Evolutionary conservation across 2,113 vertebrate genomes (phyloP), one percentile per base, ranked within the genome.

Genomic region (Crotophaga sulcirostris): DNA sequence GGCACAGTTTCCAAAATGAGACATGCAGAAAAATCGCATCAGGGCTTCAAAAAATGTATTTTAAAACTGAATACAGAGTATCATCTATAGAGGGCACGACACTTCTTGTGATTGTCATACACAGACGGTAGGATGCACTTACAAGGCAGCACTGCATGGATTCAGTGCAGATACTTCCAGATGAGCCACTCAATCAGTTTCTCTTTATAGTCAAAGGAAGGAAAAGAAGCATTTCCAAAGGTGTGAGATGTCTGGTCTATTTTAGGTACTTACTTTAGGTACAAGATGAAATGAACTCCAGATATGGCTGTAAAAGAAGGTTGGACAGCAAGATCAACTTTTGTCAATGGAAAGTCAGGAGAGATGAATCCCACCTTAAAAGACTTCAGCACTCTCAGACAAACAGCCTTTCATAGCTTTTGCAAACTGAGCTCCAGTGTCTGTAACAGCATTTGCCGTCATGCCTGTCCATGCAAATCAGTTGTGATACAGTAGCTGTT

Each of bases 201-300:
- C 6, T 3, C n/a, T 58, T 56, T 16, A 31, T 1, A 78, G 8
- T 42, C 52, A 76, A 40, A 80, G 66, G 36, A 91, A 14, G 42
- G 59, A 66, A 83, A 64, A 81, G 28, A 54, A 75, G 19, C 9
- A 51, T 75, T 87, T 72, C 42, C 44, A 78, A 56, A 76, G 31
- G 2, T 12, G 5, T 23, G n/a, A 60, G 33, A 51, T 64, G 24
- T 44, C 40, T 70, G 16, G 33, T 67, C 79, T 86, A 3, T 67
- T 74, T 74, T 67, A 70, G 38, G 18, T 93, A 92, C 85, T 95
- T 84, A 89, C 95, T 70, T 36, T 6, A 74, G 42, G 26, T 6
- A 45, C 34, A 47, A 86, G 68, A 58, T 13, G 36, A 70, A 73
- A 44, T 8, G 16, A 81, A 34, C 55, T 70, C 72, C 76, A 84